phyloP scores from a whole-genome alignment of 2,888 invertebrate genomes.

The Tipula helvola region DNA sequence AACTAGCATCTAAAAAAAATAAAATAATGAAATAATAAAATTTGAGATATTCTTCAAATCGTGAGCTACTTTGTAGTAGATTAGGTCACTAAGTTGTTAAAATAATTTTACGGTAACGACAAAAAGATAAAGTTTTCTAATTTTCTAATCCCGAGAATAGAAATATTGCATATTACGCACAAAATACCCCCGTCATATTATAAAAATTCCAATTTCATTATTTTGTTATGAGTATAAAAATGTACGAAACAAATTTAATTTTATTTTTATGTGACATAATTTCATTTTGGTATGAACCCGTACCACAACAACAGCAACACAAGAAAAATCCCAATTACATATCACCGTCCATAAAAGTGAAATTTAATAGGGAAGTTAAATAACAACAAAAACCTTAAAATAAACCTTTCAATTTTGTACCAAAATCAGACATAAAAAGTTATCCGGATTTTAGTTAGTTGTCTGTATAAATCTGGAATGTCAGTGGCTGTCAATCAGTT shows the following conservation, averaged over 20 bases:
- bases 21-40: too few species aligned
- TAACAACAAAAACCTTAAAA: neutral
- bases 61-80: neutral
- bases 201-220: neutral
- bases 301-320: neutral
- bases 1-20: too few species aligned
- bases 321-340: neutral
- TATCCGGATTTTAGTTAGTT: neutral
- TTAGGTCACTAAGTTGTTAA: neutral
- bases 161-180: neutral
- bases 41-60: neutral
- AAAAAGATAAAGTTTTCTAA: neutral
- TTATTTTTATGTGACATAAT: neutral
- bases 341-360: neutral
- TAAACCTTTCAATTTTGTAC: neutral
- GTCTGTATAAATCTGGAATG: neutral
- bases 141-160: neutral
- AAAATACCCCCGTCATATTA: neutral
- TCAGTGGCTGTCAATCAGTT: neutral
- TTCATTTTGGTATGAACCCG: neutral
- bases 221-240: neutral
- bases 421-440: neutral
- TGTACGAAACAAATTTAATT: neutral
- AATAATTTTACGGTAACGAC: neutral
- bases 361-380: neutral